Base-by-base conservation (phyloP, 53 echinoderm and acorn worm species). In the Zoroaster sp. region DNA sequence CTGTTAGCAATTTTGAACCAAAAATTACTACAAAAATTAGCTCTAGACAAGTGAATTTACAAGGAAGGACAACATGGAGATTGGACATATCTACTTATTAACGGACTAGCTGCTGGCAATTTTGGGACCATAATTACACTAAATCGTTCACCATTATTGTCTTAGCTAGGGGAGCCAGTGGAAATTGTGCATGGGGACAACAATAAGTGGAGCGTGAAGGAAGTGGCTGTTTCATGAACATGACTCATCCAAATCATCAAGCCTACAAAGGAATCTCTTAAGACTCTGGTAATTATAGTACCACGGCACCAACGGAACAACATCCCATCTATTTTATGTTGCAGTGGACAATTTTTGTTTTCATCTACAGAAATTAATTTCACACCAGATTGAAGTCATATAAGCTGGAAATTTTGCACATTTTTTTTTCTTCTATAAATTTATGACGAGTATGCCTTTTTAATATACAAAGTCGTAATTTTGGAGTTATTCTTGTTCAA, bases 221-320 rank as follows among this genome's bases (percentile, higher is more conserved):
- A 66, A 66, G 32, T 15, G 63, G 43, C 38, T 13, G 38, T 1
- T 55, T 36, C 11, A 37, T 54, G 21, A 38, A 17, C 25, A 23
- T 78, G 81, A 81, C 81, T 81, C 81, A 81, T 81, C 65, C 4
- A 39, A 0, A 11, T 46, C 14, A 76, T 76, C 14, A 76, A 28
- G 41, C 28, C 49, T 28, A 76, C 30, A 76, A 76, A 20, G 47
- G 33, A 76, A 76, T 43, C 13, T n/a, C n/a, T n/a, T n/a, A 7
- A 28, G 34, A 34, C 35, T 23, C 34, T 14, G 33, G 45, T 32
- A 76, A 76, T 49, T 31, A 31, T 30, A n/a, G n/a, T n/a, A n/a
- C 70, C 17, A 32, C 15, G 34, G 34, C 11, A 34, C 47, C 32
- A 5, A 1, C 23, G 63, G 63, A 59, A 59, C 63, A 59, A 59